Base-by-base conservation (phyloP, 2,113 vertebrate genomes). In the Cynoglossus semilaevis region DNA sequence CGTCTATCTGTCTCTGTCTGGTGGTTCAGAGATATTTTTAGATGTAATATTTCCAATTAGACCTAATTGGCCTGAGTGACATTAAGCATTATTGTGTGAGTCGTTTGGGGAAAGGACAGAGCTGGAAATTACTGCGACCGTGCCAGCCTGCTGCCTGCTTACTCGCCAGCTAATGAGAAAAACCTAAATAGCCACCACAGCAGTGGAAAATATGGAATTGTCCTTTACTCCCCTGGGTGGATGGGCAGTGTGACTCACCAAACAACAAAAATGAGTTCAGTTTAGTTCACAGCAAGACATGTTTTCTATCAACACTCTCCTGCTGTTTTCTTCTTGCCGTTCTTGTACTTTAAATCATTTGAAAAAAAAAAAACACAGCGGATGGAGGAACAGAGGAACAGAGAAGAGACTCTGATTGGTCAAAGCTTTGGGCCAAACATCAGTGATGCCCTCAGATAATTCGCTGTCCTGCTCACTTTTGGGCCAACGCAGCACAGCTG, bases 241-340 rank as follows among this genome's bases (percentile, higher is more conserved):
- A 69, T 72, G 67, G 79, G 74, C 70, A 58, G 57, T 51, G 63
- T 82, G 80, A 86, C 56, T 82, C 86, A 79, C 67, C 56, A 68
- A 79, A 77, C 58, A 74, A 67, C 47, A 68, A 41, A 51, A 70
- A 74, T 47, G 72, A 70, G 72, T 82, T 79, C 73, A 79, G 47
- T 47, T 78, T 53, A 57, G 72, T 74, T 76, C 49, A 8, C 65
- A 65, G 70, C 42, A 17, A 55, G 73, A 71, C 36, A 58, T 65
- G 70, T 74, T 74, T 69, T 77, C 56, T 49, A 72, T 79, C 61
- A 77, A 59, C 74, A 57, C 54, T 63, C 44, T 71, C 53, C n/a
- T n/a, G n/a, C n/a, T n/a, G 67, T 76, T 70, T 58, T 75, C 63
- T 55, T 59, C 60, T 52, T 56, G 59, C 3, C 45, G 74, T 67